These are phyloP conservation scores for Andrena chrysosceles DNA, from an alignment of 2,888 invertebrate species.

Conservation along the genomic window DNA sequence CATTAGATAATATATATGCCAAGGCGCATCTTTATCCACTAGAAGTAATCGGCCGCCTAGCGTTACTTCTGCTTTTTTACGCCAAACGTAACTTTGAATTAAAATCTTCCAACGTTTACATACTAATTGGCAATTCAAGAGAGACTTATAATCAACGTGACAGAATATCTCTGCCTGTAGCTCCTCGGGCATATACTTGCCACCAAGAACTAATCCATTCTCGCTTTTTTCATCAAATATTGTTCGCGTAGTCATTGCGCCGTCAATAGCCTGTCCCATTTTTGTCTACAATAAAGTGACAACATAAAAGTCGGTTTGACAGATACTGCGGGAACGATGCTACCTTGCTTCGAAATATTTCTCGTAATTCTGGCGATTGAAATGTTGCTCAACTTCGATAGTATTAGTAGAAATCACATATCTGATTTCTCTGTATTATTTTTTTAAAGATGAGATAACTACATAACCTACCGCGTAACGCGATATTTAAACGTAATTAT, in stretches of 20 bases:
- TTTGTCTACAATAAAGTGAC: conserved; percentile 14
- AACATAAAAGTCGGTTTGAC: not conserved
- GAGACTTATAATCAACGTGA: conserved; percentile 81
- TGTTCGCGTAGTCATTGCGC: conserved; percentile 36
- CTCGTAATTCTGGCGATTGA: not conserved
- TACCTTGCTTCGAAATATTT: not conserved
- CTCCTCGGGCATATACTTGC: conserved; percentile 85
- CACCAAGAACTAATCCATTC: conserved; percentile 83
- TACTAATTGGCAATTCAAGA: conserved; percentile 85
- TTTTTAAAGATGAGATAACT: not conserved
- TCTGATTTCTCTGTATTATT: not conserved
- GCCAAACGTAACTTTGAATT: conserved; percentile 84
- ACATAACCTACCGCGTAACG: conserved; percentile 13
- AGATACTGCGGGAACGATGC: not conserved
- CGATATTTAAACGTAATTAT: not conserved
- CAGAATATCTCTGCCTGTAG: conserved; percentile 84
- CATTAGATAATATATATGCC: conserved; percentile 84
- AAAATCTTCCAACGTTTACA: conserved; percentile 86
- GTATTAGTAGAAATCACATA: not conserved
- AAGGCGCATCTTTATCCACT: conserved; percentile 79
- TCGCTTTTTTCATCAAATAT: conserved; percentile 68
- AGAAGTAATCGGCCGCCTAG: conserved; percentile 71
- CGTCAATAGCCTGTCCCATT: conserved; percentile 62
- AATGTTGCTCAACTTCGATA: not conserved
- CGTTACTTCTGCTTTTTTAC: conserved; percentile 81